Evolutionary conservation across 2,113 vertebrate genomes (phyloP).

Genomic region (Anseranas semipalmata): DNA sequence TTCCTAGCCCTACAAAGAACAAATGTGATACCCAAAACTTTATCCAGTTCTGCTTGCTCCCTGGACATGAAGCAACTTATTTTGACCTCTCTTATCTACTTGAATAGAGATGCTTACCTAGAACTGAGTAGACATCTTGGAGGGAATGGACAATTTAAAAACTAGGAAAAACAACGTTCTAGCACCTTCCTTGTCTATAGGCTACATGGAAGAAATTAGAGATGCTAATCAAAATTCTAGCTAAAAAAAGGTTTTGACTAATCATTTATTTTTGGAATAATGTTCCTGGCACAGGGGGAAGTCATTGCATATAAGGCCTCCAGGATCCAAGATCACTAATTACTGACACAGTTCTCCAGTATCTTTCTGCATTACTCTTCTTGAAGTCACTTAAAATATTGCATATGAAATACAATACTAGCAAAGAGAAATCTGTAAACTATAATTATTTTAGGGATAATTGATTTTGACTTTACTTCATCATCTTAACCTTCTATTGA

Average conservation of each 20-base stretch:
- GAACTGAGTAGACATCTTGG: neutral
- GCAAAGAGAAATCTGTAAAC: neutral
- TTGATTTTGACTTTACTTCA: neutral
- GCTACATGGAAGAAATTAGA: neutral
- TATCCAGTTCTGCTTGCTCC: neutral
- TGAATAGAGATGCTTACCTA: neutral
- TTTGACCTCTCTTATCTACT: neutral
- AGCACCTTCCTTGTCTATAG: neutral
- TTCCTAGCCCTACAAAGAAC: fast-evolving
- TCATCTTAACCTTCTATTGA: neutral
- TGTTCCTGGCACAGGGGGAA: neutral
- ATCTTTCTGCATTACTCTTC: neutral
- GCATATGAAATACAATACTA: neutral
- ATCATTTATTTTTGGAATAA: neutral
- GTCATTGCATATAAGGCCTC: neutral
- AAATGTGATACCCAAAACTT: neutral
- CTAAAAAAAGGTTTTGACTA: neutral
- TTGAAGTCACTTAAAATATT: neutral
- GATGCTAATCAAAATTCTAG: neutral
- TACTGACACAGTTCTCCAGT: neutral
- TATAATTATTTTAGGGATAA: neutral
- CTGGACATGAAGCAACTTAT: neutral
- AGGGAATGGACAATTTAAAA: neutral
- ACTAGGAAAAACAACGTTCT: neutral
- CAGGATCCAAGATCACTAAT: neutral